Evolutionary conservation across 2,113 vertebrate species (phyloP).

Genomic region (Pagrus major): DNA sequence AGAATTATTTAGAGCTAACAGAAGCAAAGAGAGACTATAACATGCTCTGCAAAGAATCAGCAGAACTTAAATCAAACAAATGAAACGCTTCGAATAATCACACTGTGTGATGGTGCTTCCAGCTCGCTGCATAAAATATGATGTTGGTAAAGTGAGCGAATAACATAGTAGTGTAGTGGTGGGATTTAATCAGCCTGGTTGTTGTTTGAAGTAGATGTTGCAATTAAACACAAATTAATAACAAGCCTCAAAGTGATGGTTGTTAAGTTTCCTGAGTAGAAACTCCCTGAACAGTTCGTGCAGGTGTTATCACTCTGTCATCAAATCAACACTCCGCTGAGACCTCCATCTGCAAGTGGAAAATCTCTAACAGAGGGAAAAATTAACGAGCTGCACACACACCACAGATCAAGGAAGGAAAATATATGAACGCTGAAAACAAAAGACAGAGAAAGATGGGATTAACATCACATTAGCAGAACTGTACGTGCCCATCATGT

Average conservation of each 20-base stretch:
- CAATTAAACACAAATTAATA: conserved; percentile 14
- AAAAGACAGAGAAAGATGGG: not conserved
- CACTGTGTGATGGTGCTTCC: not conserved
- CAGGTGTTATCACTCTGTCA: not conserved
- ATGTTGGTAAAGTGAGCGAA: conserved; percentile 3
- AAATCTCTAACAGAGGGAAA: not conserved
- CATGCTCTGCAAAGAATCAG: not conserved
- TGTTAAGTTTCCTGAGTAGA: not conserved
- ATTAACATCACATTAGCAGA: conserved; percentile 16
- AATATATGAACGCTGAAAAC: not conserved
- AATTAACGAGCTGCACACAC: too few species aligned
- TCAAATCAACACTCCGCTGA: not conserved
- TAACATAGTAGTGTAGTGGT: not conserved
- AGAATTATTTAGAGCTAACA: not conserved
- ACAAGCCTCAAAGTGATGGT: not conserved
- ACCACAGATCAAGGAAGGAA: not conserved
- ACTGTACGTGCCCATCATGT: conserved; percentile 6
- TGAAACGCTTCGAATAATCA: not conserved
- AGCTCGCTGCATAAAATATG: not conserved
- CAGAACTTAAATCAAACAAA: not conserved
- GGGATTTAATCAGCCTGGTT: conserved; percentile 13
- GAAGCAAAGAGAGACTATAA: not conserved
- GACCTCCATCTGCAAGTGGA: not conserved
- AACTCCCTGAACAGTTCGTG: not conserved
- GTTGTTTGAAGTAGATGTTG: not conserved